Percentiles rank a stretch among this genome's conserved stretches.
These are phyloP conservation scores for Selenia dentaria DNA, from an alignment of 2,888 invertebrate genomes.

Conservation along the genomic window DNA sequence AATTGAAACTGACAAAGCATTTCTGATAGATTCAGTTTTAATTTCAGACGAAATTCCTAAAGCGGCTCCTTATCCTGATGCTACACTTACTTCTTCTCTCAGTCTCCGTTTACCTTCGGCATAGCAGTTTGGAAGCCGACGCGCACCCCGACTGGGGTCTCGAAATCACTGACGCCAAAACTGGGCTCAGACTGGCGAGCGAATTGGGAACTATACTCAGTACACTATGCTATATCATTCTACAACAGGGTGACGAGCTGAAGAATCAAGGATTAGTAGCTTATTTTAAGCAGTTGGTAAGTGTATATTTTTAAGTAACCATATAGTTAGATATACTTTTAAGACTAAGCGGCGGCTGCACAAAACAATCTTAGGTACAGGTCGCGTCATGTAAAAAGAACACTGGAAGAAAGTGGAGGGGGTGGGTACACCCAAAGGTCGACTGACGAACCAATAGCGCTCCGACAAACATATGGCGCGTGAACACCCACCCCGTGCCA, in stretches of 20 bases:
- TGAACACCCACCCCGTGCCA: too few relatives aligned
- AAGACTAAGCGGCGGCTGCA: too few relatives aligned
- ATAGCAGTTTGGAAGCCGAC: conserved; percentile 66
- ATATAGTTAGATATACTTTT: too few relatives aligned
- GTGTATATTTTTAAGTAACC: neutral
- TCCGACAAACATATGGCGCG: too few relatives aligned
- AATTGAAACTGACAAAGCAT: too few relatives aligned
- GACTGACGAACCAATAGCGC: too few relatives aligned
- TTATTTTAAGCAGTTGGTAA: conserved; percentile 96
- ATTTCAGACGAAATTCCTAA: conserved; percentile 94
- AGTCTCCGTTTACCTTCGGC: conserved; percentile 96
- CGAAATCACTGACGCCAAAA: conserved; percentile 61
- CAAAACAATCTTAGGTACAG: too few relatives aligned
- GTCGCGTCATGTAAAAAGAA: too few relatives aligned
- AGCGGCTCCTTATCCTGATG: conserved; percentile 94
- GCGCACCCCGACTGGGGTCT: conserved; percentile 68
- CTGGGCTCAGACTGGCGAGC: conserved; percentile 87
- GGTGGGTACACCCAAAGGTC: too few relatives aligned
- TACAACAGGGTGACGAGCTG: conserved; percentile 97
- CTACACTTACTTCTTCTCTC: conserved; percentile 95
- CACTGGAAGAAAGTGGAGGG: too few relatives aligned
- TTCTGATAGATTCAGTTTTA: too few relatives aligned
- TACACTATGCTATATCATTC: conserved; percentile 93
- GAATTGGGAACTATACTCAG: conserved; percentile 94
- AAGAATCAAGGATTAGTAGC: conserved; percentile 96